A percentile compares a stretch with the other conserved stretches of the same genome.
Conservation (phyloP, 2,888 invertebrate species). For the Pharmacophagus antenor region DNA sequence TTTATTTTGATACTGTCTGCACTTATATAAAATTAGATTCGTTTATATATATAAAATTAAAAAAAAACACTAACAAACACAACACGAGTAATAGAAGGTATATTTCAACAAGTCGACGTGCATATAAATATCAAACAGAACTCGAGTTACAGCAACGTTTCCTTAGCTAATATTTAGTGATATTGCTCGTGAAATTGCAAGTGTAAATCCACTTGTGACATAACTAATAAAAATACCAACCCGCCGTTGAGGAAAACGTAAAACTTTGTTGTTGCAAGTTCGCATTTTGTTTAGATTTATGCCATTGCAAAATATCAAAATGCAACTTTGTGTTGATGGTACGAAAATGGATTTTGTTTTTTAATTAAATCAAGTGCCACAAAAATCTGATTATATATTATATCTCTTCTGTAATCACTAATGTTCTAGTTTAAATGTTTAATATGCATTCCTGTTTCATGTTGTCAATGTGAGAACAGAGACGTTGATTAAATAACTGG, state of each 20-base stretch:
- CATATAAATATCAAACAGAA: conserved; percentile 18
- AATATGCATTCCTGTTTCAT: no score
- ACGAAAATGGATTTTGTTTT: no score
- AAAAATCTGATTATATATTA: no score
- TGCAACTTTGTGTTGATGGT: neutral
- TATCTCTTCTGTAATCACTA: no score
- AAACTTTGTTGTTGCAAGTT: conserved; percentile 6
- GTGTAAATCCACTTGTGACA: conserved; percentile 34
- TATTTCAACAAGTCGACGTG: neutral
- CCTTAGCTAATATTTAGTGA: conserved; percentile 49
- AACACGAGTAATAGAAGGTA: conserved; percentile 2
- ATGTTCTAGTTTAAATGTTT: no score
- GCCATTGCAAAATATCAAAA: neutral
- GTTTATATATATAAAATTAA: neutral
- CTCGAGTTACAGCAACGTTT: conserved; percentile 32
- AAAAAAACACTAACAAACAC: neutral
- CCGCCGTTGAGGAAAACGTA: conserved; percentile 9
- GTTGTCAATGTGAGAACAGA: no score
- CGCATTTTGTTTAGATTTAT: neutral
- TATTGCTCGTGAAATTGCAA: conserved; percentile 61
- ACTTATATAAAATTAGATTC: neutral
- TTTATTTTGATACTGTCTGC: no score
- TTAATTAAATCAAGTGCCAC: no score
- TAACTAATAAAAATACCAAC: conserved; percentile 17
- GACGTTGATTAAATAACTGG: no score